These are phyloP conservation scores for Diceros bicornis DNA, from an alignment of 2,797 vertebrate genomes.

Conservation along the genomic window DNA sequence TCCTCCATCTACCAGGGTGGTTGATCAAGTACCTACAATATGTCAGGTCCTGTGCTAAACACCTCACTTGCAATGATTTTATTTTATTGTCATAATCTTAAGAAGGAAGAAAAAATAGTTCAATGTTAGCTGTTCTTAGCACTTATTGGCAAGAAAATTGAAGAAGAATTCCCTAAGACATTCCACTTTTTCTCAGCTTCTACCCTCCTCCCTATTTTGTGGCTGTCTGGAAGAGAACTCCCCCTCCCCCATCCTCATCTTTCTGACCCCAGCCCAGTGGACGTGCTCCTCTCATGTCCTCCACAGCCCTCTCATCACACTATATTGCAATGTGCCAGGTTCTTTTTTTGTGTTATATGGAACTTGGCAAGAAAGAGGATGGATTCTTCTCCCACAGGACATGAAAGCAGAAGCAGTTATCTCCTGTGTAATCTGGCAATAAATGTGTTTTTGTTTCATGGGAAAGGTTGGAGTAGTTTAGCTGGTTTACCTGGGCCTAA, in stretches of 20 bases:
- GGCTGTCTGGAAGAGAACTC: background rate
- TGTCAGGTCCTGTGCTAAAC: background rate
- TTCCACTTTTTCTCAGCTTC: background rate
- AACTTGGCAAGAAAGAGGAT: background rate
- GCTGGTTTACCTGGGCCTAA: background rate
- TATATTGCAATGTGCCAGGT: background rate
- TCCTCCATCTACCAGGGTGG: background rate
- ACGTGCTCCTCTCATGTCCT: background rate
- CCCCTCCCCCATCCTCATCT: background rate
- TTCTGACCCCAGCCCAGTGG: background rate
- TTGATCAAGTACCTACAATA: background rate
- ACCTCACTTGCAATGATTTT: background rate
- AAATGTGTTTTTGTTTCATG: background rate
- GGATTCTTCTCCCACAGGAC: background rate
- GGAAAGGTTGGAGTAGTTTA: background rate
- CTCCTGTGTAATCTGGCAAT: background rate
- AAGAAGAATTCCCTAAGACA: background rate
- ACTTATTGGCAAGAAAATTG: background rate
- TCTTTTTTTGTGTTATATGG: background rate
- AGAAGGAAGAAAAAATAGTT: background rate
- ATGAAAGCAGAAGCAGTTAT: background rate
- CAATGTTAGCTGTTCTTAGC: background rate
- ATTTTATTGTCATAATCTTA: background rate
- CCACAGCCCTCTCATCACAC: background rate
- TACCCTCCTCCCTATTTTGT: background rate